Percentiles rank a stretch among this genome's conserved stretches.
Conservation (phyloP, 2,797 vertebrate species). For the Notolabrus celidotus region DNA sequence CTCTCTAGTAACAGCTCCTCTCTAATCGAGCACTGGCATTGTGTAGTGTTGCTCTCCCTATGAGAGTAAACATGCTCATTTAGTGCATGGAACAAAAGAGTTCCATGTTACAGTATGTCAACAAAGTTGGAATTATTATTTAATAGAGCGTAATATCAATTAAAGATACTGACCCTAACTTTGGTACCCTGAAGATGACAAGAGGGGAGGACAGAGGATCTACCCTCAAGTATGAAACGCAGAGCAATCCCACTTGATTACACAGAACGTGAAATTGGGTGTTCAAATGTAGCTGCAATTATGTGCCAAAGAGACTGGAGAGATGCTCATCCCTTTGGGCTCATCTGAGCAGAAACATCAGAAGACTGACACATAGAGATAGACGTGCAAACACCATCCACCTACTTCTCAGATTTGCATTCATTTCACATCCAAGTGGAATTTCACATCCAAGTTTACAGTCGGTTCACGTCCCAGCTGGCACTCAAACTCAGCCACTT, state of each 20-base stretch:
- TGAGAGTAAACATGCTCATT: conserved; percentile 75
- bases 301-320: conserved; percentile 46
- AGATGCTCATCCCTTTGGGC: conserved; percentile 53
- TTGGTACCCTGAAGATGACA: conserved; percentile 23
- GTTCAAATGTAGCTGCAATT: conserved; percentile 53
- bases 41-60: conserved; percentile 64
- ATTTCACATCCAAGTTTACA: conserved; percentile 78
- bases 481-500: conserved; percentile 82
- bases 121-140: conserved; percentile 62
- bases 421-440: conserved; percentile 74
- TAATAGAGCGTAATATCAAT: conserved; percentile 62
- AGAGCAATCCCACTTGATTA: conserved; percentile 50
- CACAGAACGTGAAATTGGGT: conserved; percentile 52
- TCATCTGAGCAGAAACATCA: conserved; percentile 47
- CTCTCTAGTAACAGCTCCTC: conserved; percentile 75
- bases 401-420: conserved; percentile 76
- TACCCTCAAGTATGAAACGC: conserved; percentile 40
- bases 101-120: conserved; percentile 54
- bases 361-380: conserved; percentile 68
- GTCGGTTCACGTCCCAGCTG: conserved; percentile 77
- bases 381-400: conserved; percentile 69
- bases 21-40: conserved; percentile 73
- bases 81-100: conserved; percentile 74
- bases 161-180: conserved; percentile 50
- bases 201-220: conserved; percentile 6